Percentiles rank a stretch among this genome's conserved stretches.
These are phyloP conservation scores for Globodera rostochiensis DNA, from an alignment of 1,140 invertebrate genomes.

Conservation along the genomic window DNA sequence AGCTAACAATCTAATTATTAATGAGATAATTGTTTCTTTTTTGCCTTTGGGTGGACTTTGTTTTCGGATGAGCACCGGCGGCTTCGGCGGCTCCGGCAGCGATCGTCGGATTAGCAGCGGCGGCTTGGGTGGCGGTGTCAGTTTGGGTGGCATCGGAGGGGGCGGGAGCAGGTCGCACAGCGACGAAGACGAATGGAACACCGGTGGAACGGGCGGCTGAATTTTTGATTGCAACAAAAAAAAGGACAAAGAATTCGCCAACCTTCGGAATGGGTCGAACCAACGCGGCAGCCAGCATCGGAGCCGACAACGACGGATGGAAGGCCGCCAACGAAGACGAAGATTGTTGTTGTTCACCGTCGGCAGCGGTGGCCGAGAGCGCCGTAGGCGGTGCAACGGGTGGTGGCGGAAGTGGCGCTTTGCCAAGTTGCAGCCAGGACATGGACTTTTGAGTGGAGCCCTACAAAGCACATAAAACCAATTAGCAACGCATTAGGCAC, in stretches of 20 bases:
- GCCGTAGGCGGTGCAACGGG: neutral
- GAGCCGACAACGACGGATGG: neutral
- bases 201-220: conserved; percentile 18
- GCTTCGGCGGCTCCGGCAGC: neutral
- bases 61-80: conserved; percentile 14
- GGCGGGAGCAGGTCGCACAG: neutral
- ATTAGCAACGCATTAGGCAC: too few relatives aligned
- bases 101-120: neutral
- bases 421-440: neutral
- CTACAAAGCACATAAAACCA: neutral
- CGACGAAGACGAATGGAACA: neutral
- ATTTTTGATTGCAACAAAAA: neutral
- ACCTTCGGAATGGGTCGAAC: neutral
- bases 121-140: conserved; percentile 1
- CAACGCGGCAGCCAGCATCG: neutral
- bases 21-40: too few relatives aligned
- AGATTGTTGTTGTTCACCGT: neutral
- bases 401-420: conserved; percentile 1
- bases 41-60: neutral
- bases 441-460: neutral
- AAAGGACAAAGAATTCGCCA: neutral
- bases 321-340: neutral
- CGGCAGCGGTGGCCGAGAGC: neutral
- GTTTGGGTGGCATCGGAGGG: conserved; percentile 4
- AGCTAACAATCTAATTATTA: too few relatives aligned